A percentile compares a stretch with the other conserved stretches of the same genome.
Conservation (phyloP, 2,797 vertebrate species). For the Sebastes taczanowskii region DNA sequence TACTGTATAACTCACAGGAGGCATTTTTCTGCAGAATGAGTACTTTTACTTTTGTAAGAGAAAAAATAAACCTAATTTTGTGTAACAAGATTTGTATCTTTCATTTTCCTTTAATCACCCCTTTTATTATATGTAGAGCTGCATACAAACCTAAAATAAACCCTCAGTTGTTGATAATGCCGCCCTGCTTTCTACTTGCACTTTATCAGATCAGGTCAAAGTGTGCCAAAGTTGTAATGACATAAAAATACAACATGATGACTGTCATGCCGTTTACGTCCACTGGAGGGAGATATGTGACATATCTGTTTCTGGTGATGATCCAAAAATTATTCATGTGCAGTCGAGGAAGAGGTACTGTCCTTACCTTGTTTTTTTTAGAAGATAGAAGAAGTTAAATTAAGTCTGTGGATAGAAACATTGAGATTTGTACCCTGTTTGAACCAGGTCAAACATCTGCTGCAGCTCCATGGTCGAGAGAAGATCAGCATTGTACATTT, state of each 20-base stretch:
- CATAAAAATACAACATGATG: background rate
- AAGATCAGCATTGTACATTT: background rate
- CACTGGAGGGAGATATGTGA: constrained; percentile 10
- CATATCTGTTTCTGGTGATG: background rate
- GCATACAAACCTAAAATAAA: background rate
- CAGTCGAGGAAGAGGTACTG: background rate
- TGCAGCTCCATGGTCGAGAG: background rate
- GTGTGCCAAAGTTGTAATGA: background rate
- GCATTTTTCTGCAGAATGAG: background rate
- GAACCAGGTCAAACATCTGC: background rate
- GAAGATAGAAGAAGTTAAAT: background rate
- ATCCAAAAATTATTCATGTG: background rate
- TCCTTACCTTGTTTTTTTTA: background rate
- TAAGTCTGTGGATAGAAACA: background rate
- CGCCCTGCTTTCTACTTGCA: background rate
- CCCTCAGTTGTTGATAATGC: background rate
- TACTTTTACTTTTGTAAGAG: background rate
- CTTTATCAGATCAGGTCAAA: background rate
- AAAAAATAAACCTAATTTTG: background rate
- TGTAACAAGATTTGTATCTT: background rate
- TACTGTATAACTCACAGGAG: no score
- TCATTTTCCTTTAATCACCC: background rate
- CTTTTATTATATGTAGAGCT: background rate
- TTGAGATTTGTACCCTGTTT: background rate
- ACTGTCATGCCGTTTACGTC: background rate